Percentiles rank a stretch among this genome's conserved stretches.
Evolutionary conservation across 2,888 invertebrate genomes (phyloP).

Genomic region (Trisateles emortualis): DNA sequence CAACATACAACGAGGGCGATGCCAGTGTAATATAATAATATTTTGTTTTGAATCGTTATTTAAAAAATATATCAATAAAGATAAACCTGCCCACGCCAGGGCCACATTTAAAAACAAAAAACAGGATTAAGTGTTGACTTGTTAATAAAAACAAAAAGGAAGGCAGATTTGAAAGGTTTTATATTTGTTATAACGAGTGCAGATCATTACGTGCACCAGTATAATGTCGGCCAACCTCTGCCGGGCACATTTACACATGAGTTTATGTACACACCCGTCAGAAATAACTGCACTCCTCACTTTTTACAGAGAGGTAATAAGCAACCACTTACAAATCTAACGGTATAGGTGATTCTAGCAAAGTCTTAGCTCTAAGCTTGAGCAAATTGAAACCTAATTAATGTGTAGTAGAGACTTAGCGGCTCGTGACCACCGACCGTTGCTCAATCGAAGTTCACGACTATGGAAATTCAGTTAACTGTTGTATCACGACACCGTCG

Average conservation of each 20-base stretch:
- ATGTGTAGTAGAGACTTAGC: constrained; percentile 54
- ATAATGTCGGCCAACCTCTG: constrained; percentile 25
- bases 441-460: constrained; percentile 67
- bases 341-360: constrained; percentile 31
- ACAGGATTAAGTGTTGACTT: constrained; percentile 10
- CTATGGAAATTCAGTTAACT: constrained; percentile 71
- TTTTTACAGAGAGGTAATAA: constrained; percentile 40
- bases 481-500: constrained; percentile 62
- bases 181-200: constrained; percentile 20
- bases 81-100: constrained; percentile 8
- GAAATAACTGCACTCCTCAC: constrained; percentile 20
- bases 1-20: too few relatives aligned
- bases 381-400: constrained; percentile 60
- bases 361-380: constrained; percentile 42
- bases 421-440: constrained; percentile 59
- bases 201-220: constrained; percentile 17
- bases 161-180: constrained; percentile 17
- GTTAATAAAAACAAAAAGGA: constrained; percentile 21
- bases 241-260: constrained; percentile 29
- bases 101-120: constrained; percentile 7
- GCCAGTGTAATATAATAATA: neutral
- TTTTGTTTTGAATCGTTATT: neutral
- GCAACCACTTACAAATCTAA: constrained; percentile 24
- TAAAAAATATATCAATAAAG: neutral
- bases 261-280: constrained; percentile 26